Conservation (phyloP, 2,888 invertebrate genomes). For the Argyresthia albistria region DNA sequence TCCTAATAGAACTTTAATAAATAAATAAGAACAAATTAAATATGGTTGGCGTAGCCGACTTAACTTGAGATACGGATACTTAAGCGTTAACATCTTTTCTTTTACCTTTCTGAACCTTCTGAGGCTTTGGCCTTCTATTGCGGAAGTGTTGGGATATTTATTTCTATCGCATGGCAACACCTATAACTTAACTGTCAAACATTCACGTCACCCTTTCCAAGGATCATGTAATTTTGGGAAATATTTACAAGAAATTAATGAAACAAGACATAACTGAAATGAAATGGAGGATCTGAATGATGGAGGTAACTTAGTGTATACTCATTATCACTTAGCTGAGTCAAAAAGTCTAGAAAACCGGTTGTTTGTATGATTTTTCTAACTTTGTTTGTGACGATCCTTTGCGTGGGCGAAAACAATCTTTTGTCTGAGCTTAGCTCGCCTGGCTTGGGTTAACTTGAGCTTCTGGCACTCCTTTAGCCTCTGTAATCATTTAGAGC, state of each 20-base stretch:
- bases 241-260: neutral
- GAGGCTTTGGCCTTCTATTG: no score
- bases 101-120: no score
- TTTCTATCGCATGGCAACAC: neutral
- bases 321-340: no score
- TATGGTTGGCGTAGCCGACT: no score
- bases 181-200: neutral
- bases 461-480: neutral
- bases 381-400: constrained; percentile 29
- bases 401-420: constrained; percentile 59
- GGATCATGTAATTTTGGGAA: neutral
- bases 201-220: neutral
- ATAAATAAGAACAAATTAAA: no score
- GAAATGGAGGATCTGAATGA: constrained; percentile 52
- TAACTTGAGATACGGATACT: no score
- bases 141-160: neutral
- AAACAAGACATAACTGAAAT: constrained; percentile 28
- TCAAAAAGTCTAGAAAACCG: neutral
- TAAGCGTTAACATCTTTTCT: no score
- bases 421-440: constrained; percentile 47
- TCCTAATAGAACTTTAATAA: no score
- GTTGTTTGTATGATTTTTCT: constrained; percentile 20
- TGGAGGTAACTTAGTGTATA: constrained; percentile 33
- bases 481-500: no score
- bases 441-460: constrained; percentile 9